phyloP scores from a whole-genome alignment of 2,797 vertebrate species.

The Peromyscus aztecus region DNA sequence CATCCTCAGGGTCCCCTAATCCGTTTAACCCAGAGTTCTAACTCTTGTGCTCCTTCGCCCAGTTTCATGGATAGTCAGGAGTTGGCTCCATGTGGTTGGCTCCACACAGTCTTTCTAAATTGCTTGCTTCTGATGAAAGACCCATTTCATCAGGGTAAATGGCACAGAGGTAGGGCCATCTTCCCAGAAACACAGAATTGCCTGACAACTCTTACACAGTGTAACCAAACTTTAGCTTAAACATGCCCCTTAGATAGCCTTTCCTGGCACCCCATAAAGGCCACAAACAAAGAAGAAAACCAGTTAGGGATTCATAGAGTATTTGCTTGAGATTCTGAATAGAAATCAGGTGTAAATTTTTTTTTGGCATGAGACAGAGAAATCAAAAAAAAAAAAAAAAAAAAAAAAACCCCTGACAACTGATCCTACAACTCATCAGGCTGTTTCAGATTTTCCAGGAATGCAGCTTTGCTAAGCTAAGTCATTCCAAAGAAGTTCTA shows the following conservation, averaged over 20 bases:
- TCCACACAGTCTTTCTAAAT: constrained; percentile 75
- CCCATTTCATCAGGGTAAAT: constrained; percentile 80
- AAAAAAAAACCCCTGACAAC: not conserved
- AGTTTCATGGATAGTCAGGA: constrained; percentile 64
- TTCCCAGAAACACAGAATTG: constrained; percentile 70
- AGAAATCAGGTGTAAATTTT: constrained; percentile 81
- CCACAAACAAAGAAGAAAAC: constrained; percentile 60
- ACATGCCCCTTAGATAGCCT: constrained; percentile 2
- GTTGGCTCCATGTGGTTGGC: constrained; percentile 58
- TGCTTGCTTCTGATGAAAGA: constrained; percentile 81
- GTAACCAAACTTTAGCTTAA: constrained; percentile 37
- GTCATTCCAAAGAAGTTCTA: constrained; percentile 76
- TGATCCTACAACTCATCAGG: constrained; percentile 53
- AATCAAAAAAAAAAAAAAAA: constrained; percentile 49
- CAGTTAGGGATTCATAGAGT: constrained; percentile 26
- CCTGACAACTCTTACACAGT: not conserved
- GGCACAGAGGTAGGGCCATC: constrained; percentile 72
- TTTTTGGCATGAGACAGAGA: constrained; percentile 58
- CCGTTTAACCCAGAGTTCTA: not conserved
- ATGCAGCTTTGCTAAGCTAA: constrained; percentile 75
- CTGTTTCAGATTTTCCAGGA: constrained; percentile 81
- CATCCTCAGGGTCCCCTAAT: not conserved
- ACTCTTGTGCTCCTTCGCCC: constrained; percentile 67
- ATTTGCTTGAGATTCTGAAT: constrained; percentile 51
- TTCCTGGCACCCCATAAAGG: constrained; percentile 29